These are phyloP conservation scores for Eupeodes corollae DNA, from an alignment of 1,140 invertebrate species.

Conservation along the genomic window DNA sequence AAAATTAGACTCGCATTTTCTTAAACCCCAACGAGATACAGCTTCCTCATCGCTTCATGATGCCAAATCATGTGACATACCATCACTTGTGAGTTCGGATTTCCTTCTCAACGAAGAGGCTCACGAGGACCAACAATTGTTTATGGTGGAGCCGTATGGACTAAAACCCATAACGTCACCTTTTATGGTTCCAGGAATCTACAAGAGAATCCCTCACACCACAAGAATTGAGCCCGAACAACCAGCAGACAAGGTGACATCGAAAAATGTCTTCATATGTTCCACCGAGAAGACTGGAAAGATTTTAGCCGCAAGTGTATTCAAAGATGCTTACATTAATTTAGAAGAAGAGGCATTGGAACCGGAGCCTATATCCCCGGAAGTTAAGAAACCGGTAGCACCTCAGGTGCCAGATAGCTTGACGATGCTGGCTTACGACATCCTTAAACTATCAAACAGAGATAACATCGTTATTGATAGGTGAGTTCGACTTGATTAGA, in stretches of 20 bases:
- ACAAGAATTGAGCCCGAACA: no score
- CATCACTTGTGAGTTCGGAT: neutral
- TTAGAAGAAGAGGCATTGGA: neutral
- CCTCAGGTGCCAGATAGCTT: constrained; percentile 11
- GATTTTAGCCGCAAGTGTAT: neutral
- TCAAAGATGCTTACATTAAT: constrained; percentile 1
- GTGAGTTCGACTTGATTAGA: no score
- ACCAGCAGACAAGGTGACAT: no score
- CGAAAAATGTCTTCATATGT: constrained; percentile 1
- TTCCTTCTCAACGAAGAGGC: constrained; percentile 2
- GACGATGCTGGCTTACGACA: constrained; percentile 22
- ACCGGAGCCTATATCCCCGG: neutral
- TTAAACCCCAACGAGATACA: no score
- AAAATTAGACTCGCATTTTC: no score
- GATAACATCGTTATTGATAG: constrained; percentile 32
- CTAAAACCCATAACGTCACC: constrained; percentile 4
- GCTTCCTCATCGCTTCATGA: no score
- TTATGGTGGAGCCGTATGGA: constrained; percentile 3
- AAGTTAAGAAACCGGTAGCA: no score
- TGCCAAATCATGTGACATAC: no score
- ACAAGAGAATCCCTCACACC: constrained; percentile 2
- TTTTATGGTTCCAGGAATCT: constrained; percentile 10
- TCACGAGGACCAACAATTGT: constrained; percentile 3
- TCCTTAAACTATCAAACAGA: constrained; percentile 18
- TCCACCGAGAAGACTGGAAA: neutral